Conservation (phyloP, 2,888 invertebrate species). For the Plagiodera versicolora region DNA sequence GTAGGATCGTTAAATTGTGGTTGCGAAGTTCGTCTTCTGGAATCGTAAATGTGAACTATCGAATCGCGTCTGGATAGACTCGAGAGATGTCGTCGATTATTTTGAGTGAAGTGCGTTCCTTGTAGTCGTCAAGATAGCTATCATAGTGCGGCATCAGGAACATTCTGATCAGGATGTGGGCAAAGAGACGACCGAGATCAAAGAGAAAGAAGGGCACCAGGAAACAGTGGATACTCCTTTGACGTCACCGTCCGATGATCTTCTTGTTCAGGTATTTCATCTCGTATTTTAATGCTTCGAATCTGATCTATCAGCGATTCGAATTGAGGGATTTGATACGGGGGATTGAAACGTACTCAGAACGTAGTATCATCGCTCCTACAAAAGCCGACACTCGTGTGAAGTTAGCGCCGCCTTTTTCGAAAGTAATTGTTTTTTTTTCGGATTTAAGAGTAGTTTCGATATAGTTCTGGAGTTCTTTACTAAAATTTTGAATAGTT, state of each 20-base stretch:
- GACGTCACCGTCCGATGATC: conserved; percentile 57
- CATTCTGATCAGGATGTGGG: conserved; percentile 60
- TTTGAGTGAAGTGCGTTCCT: conserved; percentile 14
- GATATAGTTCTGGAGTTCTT: too few species aligned
- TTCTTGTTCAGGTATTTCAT: conserved; percentile 37
- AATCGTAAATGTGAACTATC: neutral
- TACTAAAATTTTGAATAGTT: too few species aligned
- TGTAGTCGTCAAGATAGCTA: conserved; percentile 55
- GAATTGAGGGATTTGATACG: too few species aligned
- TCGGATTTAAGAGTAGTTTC: too few species aligned
- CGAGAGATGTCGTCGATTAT: neutral
- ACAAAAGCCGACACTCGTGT: too few species aligned
- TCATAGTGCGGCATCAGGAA: conserved; percentile 72
- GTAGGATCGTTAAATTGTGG: neutral
- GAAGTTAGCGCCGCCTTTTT: too few species aligned
- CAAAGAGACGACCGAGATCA: conserved; percentile 63
- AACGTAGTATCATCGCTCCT: too few species aligned
- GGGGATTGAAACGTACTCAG: too few species aligned
- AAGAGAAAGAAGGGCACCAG: conserved; percentile 65
- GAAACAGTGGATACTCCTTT: conserved; percentile 59
- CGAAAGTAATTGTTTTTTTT: too few species aligned
- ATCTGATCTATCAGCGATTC: too few species aligned
- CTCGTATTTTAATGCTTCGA: neutral
- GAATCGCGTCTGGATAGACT: neutral
- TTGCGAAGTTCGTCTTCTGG: neutral